Evolutionary conservation across 2,113 vertebrate species (phyloP).

Genomic region (Phylloscopus whistleri): DNA sequence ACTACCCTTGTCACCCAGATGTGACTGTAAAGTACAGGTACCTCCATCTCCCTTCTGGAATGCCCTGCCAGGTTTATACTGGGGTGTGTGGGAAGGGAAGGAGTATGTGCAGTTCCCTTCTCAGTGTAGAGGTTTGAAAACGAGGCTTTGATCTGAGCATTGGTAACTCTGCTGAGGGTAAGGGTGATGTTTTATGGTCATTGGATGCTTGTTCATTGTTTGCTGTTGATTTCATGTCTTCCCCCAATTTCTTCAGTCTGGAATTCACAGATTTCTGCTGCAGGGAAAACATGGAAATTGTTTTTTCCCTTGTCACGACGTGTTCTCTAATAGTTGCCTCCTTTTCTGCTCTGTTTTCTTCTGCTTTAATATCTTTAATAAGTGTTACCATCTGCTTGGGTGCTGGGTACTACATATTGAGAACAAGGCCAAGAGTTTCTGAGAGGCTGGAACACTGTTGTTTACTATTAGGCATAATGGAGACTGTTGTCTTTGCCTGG

Average conservation of each 20-base stretch:
- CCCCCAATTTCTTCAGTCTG: background rate
- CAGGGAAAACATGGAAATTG: background rate
- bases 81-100: background rate
- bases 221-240: background rate
- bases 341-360: constrained; percentile 8
- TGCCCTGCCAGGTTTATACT: background rate
- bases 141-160: background rate
- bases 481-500: constrained; percentile 25
- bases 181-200: background rate
- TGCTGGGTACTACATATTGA: background rate
- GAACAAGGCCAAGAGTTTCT: background rate
- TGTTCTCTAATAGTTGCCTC: background rate
- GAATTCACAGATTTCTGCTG: constrained; percentile 20
- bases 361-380: constrained; percentile 16
- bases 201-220: background rate
- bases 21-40: background rate
- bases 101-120: background rate
- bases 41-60: background rate
- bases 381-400: constrained; percentile 48
- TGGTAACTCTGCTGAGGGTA: background rate
- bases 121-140: background rate
- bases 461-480: constrained; percentile 14
- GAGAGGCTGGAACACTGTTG: background rate
- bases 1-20: background rate
- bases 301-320: background rate